phyloP scores from a whole-genome alignment of 2,888 invertebrate species.

The Pemphredon lugubris region DNA sequence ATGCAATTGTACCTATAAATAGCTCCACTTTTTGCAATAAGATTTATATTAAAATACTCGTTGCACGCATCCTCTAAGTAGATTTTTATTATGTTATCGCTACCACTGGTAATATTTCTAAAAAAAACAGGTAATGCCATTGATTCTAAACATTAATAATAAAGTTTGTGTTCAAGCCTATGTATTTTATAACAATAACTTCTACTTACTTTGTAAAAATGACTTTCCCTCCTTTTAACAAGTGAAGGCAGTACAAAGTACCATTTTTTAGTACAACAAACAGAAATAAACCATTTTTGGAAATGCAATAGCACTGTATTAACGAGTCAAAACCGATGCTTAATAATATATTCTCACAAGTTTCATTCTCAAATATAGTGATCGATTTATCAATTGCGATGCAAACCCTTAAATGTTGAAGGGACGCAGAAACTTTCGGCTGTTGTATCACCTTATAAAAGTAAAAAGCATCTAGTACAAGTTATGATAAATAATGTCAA shows the following conservation, averaged over 20 bases:
- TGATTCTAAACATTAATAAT: constrained; percentile 11
- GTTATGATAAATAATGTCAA: too few relatives aligned
- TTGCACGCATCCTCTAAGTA: constrained; percentile 49
- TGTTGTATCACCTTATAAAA: constrained; percentile 31
- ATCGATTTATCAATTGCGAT: constrained; percentile 75
- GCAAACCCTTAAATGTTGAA: constrained; percentile 71
- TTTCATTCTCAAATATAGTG: constrained; percentile 74
- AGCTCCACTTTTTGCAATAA: constrained; percentile 60
- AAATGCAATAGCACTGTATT: constrained; percentile 71
- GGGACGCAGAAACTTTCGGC: constrained; percentile 60
- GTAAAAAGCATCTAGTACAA: background rate
- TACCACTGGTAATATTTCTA: constrained; percentile 46
- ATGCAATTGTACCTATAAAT: constrained; percentile 68
- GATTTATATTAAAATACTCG: constrained; percentile 48
- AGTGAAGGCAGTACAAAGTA: constrained; percentile 72
- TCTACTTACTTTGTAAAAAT: constrained; percentile 70
- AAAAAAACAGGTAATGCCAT: constrained; percentile 16
- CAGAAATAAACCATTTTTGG: constrained; percentile 69
- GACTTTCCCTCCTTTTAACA: constrained; percentile 63
- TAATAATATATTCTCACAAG: constrained; percentile 69
- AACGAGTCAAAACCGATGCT: constrained; percentile 69
- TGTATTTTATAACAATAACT: background rate
- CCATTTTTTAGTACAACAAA: constrained; percentile 70
- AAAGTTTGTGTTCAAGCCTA: background rate
- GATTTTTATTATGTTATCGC: constrained; percentile 54